A percentile compares a stretch with the other conserved stretches of the same genome.
Conservation (phyloP, 64 coral and sea anemone genomes). For the Stylophora pistillata region DNA sequence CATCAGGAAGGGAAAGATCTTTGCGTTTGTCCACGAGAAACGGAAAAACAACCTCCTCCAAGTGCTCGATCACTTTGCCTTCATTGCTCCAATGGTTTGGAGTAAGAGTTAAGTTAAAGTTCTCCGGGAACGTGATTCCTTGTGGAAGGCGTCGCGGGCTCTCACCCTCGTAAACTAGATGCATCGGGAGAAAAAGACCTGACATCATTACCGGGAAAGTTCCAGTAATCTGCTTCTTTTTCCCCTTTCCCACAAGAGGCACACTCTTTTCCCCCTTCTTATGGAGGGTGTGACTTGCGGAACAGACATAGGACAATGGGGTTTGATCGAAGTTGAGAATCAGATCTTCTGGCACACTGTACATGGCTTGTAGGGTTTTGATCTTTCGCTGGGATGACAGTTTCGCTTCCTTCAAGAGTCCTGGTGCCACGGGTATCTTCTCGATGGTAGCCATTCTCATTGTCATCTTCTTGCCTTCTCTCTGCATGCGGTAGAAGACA, state of each 20-base stretch:
- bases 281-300: conserved; percentile 53
- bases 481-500: conserved; percentile 53
- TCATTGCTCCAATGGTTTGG: conserved; percentile 72
- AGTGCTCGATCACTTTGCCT: conserved; percentile 70
- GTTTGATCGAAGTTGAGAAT: conserved; percentile 66
- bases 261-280: conserved; percentile 51
- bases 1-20: conserved; percentile 38
- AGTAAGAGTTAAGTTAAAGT: conserved; percentile 54
- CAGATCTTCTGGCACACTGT: conserved; percentile 40
- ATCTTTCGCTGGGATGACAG: conserved; percentile 56
- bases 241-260: conserved; percentile 45
- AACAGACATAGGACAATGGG: conserved; percentile 64
- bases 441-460: too few species aligned
- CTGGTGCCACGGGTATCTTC: too few species aligned
- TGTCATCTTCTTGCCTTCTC: conserved; percentile 58
- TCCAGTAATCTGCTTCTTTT: conserved; percentile 64
- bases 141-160: conserved; percentile 52
- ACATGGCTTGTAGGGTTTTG: conserved; percentile 51
- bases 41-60: conserved; percentile 61
- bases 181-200: conserved; percentile 48
- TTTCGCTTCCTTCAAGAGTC: conserved; percentile 63
- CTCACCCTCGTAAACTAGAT: conserved; percentile 51
- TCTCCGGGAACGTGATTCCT: conserved; percentile 35
- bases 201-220: conserved; percentile 51
- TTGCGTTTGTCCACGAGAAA: conserved; percentile 56